phyloP scores from a whole-genome alignment of 2,888 invertebrate genomes.

The Stictocephala bisonia region DNA sequence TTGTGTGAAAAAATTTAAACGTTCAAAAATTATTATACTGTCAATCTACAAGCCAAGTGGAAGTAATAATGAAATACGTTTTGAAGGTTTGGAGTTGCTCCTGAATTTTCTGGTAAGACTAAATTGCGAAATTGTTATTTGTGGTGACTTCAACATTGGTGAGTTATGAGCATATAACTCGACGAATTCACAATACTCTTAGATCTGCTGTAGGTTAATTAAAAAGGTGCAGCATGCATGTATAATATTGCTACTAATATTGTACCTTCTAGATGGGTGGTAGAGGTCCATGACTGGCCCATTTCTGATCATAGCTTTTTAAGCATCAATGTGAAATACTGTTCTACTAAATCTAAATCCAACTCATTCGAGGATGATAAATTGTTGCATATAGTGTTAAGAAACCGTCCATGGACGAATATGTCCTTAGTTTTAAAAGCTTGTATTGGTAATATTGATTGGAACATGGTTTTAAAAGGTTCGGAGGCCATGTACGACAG shows the following conservation, averaged over 20 bases:
- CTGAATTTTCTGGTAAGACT: neutral
- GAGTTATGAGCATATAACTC: neutral
- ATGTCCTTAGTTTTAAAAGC: no score
- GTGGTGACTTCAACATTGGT: conserved; percentile 15
- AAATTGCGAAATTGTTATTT: neutral
- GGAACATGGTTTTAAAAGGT: neutral
- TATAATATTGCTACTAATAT: neutral
- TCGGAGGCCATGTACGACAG: neutral
- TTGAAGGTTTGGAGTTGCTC: neutral
- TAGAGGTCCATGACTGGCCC: neutral
- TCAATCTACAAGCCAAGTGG: neutral
- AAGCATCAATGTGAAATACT: neutral
- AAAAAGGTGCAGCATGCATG: neutral
- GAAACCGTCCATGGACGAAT: no score
- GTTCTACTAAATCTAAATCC: no score
- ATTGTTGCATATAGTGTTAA: no score
- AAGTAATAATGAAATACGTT: neutral
- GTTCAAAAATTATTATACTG: neutral
- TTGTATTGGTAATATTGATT: neutral
- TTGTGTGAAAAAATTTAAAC: neutral
- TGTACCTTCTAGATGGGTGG: neutral
- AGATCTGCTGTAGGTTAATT: neutral
- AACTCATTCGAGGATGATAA: no score
- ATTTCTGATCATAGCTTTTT: conserved; percentile 1
- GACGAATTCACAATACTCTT: neutral